A percentile compares a stretch with the other conserved stretches of the same genome.
These are phyloP conservation scores for Orthosia cruda DNA, from an alignment of 2,888 invertebrate genomes.

Conservation along the genomic window DNA sequence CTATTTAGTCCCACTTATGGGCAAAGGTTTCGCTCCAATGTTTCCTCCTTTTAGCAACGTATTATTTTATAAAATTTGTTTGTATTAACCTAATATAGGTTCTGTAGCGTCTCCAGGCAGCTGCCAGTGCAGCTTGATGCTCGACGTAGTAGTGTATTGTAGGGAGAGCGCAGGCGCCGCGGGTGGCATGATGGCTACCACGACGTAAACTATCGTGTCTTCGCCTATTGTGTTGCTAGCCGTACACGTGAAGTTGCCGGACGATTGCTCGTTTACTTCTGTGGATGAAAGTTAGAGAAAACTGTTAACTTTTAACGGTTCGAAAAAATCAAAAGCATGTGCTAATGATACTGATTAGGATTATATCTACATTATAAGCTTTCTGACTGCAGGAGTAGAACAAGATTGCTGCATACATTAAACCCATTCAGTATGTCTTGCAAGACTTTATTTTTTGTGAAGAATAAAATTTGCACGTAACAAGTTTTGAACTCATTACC, in stretches of 20 bases:
- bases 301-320: too few species aligned
- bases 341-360: neutral
- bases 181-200: constrained; percentile 95
- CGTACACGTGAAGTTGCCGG: constrained; percentile 96
- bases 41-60: too few species aligned
- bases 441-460: too few species aligned
- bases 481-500: neutral
- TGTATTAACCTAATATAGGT: constrained; percentile 83
- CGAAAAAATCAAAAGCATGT: neutral
- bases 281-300: constrained; percentile 38
- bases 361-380: too few species aligned
- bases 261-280: constrained; percentile 94
- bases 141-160: constrained; percentile 95
- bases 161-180: constrained; percentile 93
- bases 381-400: too few species aligned
- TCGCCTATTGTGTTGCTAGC: constrained; percentile 96
- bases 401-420: neutral
- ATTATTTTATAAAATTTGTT: neutral
- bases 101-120: constrained; percentile 89
- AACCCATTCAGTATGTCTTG: neutral
- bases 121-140: constrained; percentile 92
- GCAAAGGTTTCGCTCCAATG: too few species aligned
- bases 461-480: neutral
- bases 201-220: constrained; percentile 95
- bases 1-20: too few species aligned